Base-by-base conservation (phyloP, 2,888 invertebrate genomes). In the Gasteruption jaculator region DNA sequence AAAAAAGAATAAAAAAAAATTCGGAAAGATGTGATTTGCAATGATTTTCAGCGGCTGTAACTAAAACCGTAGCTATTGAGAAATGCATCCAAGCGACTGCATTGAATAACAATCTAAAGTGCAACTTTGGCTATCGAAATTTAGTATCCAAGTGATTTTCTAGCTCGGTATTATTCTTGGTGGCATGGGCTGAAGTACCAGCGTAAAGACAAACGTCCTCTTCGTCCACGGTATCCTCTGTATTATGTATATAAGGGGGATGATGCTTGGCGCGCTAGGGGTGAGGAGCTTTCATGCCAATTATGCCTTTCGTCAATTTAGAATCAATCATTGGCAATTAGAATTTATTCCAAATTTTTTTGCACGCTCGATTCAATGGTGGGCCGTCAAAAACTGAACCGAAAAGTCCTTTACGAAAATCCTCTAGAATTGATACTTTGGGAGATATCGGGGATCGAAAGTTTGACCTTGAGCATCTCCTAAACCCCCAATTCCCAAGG, bases 101-200 rank as follows among this genome's bases (percentile, higher is more conserved):
- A n/a, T n/a, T n/a, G n/a, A n/a, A n/a, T n/a, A n/a, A n/a, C n/a
- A n/a, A n/a, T n/a, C 33, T 45, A 37, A 48, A 42, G 37, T 10
- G 24, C n/a, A 11, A n/a, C 29, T 29, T 8, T 14, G 12, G 6
- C 11, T 8, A 6, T 29, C 5, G 5, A 8, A 26, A 40, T 36
- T 44, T n/a, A 44, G 21, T 44, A 41, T 47, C 38, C 31, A 46
- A 56, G 60, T 54, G 41, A 52, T 63, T 63, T 65, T 65, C 45
- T 67, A 68, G 68, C 68, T 53, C 66, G 68, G n/a, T n/a, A n/a
- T 59, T 65, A 65, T 56, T 54, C 60, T 61, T 65, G 66, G 66
- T 68, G 68, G 68, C 63, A 61, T 57, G 41, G 47, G 44, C 31
- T 45, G 44, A 56, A 48, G 48, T 49, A 43, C 43, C 41, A 42